A percentile compares a stretch with the other conserved stretches of the same genome.
Conservation (phyloP, 2,113 vertebrate genomes). For the Siniperca chuatsi region DNA sequence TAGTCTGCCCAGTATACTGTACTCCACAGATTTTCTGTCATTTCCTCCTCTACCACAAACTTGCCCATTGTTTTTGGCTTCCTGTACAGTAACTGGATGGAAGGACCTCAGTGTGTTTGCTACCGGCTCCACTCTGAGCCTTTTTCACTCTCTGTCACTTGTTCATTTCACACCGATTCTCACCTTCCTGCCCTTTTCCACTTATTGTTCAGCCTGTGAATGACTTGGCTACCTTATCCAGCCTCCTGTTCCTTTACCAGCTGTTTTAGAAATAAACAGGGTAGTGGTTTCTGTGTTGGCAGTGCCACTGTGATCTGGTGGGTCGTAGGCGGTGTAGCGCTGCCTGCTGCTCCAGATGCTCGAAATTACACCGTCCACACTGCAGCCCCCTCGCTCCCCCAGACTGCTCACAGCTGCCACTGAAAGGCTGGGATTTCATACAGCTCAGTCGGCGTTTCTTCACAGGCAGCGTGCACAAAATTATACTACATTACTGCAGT, state of each 20-base stretch:
- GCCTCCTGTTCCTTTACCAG: conserved; percentile 66
- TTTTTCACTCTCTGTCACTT: conserved; percentile 20
- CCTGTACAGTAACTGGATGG: conserved; percentile 46
- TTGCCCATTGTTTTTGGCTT: conserved; percentile 67
- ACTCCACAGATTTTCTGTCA: conserved; percentile 26
- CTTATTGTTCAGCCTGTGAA: conserved; percentile 64
- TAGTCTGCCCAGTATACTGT: conserved; percentile 29
- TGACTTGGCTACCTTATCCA: conserved; percentile 53
- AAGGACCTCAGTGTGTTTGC: conserved; percentile 33
- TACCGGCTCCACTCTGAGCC: conserved; percentile 12
- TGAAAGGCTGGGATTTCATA: conserved; percentile 78
- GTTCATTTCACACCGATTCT: conserved; percentile 46
- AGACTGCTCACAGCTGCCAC: conserved; percentile 74
- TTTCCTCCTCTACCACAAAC: conserved; percentile 34
- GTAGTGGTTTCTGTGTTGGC: conserved; percentile 51
- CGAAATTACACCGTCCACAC: conserved; percentile 55
- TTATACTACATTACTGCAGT: conserved; percentile 67
- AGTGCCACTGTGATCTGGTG: conserved; percentile 59
- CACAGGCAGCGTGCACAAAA: conserved; percentile 51
- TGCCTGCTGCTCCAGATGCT: conserved; percentile 78
- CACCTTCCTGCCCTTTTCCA: conserved; percentile 63
- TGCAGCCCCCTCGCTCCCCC: conserved; percentile 48
- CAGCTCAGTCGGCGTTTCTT: conserved; percentile 72
- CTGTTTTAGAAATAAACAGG: conserved; percentile 70
- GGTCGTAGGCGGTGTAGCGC: conserved; percentile 53